Evolutionary conservation across 2,797 vertebrate species (phyloP).

Genomic region (Philypnodon macrostomus): DNA sequence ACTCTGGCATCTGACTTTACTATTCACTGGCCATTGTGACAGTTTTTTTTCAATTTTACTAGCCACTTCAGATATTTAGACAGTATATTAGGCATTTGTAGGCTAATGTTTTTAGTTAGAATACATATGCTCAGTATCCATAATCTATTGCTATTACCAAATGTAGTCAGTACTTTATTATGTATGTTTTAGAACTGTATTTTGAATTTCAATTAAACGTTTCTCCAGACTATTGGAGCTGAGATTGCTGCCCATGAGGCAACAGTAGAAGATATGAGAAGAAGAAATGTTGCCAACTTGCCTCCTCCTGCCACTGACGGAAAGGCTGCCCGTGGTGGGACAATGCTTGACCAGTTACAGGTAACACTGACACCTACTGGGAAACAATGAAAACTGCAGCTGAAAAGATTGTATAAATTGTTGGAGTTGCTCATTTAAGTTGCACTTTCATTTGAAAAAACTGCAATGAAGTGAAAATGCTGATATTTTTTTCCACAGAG

Average conservation of each 20-base stretch:
- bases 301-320: constrained; percentile 76
- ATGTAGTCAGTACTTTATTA: too few species aligned
- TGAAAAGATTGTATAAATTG: background rate
- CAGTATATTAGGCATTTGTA: too few species aligned
- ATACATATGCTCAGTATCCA: too few species aligned
- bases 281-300: constrained; percentile 78
- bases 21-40: too few species aligned
- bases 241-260: constrained; percentile 90
- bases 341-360: constrained; percentile 89
- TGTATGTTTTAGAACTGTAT: too few species aligned
- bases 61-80: too few species aligned
- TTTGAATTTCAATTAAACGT: background rate
- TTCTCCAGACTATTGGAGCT: constrained; percentile 85
- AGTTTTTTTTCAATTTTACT: too few species aligned
- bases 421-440: too few species aligned
- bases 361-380: constrained; percentile 75
- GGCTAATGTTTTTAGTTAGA: too few species aligned
- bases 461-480: too few species aligned
- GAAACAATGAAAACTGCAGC: background rate
- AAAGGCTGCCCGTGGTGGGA: constrained; percentile 80
- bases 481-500: constrained; percentile 72
- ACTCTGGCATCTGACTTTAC: background rate
- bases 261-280: constrained; percentile 88
- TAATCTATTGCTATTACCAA: too few species aligned
- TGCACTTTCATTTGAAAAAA: too few species aligned